phyloP scores from a whole-genome alignment of 2,797 vertebrate species.

The Argya squamiceps region DNA sequence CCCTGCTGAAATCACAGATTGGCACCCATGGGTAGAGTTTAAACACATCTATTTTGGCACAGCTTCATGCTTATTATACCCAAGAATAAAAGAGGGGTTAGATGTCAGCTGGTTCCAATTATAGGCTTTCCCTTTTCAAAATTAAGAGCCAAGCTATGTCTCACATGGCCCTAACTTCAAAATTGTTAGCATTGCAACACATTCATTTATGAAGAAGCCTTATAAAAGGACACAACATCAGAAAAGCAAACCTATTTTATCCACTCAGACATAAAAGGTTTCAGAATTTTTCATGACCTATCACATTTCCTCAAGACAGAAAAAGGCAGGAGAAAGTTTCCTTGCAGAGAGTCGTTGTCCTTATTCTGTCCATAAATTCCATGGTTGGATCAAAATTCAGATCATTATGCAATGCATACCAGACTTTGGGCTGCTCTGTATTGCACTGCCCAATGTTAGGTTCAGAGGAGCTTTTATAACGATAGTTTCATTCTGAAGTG shows the following conservation, averaged over 20 bases:
- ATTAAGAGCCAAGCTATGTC: not conserved
- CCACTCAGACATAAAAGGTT: not conserved
- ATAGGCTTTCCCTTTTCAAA: constrained; percentile 33
- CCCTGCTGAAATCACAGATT: constrained; percentile 9
- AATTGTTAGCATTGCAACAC: not conserved
- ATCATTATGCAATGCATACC: not conserved
- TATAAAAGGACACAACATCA: not conserved
- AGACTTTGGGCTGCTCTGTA: not conserved
- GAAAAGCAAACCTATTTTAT: not conserved
- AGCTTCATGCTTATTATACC: constrained; percentile 31
- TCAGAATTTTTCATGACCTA: not conserved
- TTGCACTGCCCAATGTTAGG: not conserved
- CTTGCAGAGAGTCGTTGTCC: not conserved
- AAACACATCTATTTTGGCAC: constrained; percentile 25
- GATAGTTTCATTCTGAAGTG: not conserved
- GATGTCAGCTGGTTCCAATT: constrained; percentile 38
- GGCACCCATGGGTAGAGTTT: not conserved
- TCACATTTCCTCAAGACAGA: not conserved
- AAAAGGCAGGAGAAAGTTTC: not conserved
- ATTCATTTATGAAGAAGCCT: not conserved
- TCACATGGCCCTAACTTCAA: not conserved
- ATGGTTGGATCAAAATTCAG: not conserved
- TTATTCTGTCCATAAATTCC: not conserved
- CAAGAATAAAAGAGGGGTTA: constrained; percentile 15
- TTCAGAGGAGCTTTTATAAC: not conserved